These are phyloP conservation scores for Aethes cnicana DNA, from an alignment of 2,888 invertebrate species.

Conservation along the genomic window DNA sequence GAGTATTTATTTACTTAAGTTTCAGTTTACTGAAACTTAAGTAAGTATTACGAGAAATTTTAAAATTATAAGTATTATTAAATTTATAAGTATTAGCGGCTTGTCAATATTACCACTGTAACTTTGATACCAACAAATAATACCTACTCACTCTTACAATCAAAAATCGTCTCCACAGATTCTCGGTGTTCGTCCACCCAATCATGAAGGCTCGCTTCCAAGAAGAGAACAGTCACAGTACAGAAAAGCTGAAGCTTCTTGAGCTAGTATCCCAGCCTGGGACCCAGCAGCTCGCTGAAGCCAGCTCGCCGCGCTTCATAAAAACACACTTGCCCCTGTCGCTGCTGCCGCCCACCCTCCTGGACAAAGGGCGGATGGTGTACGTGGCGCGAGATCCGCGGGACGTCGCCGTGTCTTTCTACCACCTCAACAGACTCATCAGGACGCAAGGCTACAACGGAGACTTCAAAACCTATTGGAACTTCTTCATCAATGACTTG, in stretches of 20 bases:
- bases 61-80: no score
- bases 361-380: constrained; percentile 84
- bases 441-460: constrained; percentile 86
- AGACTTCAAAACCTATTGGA: constrained; percentile 87
- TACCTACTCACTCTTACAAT: no score
- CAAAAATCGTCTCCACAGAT: constrained; percentile 69
- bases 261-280: constrained; percentile 83
- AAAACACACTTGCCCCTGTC: constrained; percentile 90
- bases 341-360: constrained; percentile 84
- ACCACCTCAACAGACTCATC: constrained; percentile 87
- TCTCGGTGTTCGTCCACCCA: constrained; percentile 87
- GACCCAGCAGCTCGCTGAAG: constrained; percentile 72
- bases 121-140: no score
- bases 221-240: constrained; percentile 80
- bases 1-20: no score
- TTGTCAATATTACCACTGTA: no score
- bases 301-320: constrained; percentile 62
- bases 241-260: constrained; percentile 79
- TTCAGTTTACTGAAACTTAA: no score
- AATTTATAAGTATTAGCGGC: no score
- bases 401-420: constrained; percentile 92
- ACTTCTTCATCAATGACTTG: constrained; percentile 85
- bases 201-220: constrained; percentile 84
- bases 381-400: constrained; percentile 93
- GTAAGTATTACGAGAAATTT: no score